These are phyloP conservation scores for Lasioglossum figueresi DNA, from an alignment of 2,888 invertebrate genomes.

Conservation along the genomic window DNA sequence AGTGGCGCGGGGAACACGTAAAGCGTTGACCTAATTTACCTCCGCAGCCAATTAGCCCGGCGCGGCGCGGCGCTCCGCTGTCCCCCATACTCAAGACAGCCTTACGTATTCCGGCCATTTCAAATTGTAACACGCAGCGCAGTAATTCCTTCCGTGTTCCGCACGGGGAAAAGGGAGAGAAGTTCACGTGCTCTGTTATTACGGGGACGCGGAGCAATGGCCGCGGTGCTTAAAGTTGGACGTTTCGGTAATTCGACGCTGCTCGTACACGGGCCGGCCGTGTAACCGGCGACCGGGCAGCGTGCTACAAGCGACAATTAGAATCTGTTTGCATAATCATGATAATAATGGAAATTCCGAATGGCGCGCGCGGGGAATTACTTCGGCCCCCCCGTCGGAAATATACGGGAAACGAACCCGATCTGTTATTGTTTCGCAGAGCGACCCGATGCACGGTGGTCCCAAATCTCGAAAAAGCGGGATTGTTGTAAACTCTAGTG, in stretches of 20 bases:
- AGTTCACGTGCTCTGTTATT: conserved; percentile 50
- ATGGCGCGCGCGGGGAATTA: conserved; percentile 37
- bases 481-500: no score
- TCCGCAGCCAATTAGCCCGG: conserved; percentile 66
- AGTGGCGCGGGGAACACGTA: conserved; percentile 34
- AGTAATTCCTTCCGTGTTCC: conserved; percentile 45
- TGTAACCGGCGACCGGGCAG: conserved; percentile 32
- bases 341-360: conserved; percentile 54
- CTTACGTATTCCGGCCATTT: conserved; percentile 60
- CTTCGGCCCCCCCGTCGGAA: conserved; percentile 15
- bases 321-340: conserved; percentile 62
- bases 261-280: conserved; percentile 37
- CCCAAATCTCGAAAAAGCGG: no score
- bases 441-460: no score
- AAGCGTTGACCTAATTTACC: conserved; percentile 66
- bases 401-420: conserved; percentile 14
- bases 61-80: conserved; percentile 54
- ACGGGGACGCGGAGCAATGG: conserved; percentile 41
- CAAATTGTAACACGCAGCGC: conserved; percentile 62
- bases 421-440: background rate
- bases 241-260: conserved; percentile 58
- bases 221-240: conserved; percentile 59
- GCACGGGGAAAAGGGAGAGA: conserved; percentile 11
- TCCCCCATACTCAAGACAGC: conserved; percentile 60
- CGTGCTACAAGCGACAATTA: conserved; percentile 56